phyloP scores from a whole-genome alignment of 1,140 invertebrate genomes.

The Venturia canescens region DNA sequence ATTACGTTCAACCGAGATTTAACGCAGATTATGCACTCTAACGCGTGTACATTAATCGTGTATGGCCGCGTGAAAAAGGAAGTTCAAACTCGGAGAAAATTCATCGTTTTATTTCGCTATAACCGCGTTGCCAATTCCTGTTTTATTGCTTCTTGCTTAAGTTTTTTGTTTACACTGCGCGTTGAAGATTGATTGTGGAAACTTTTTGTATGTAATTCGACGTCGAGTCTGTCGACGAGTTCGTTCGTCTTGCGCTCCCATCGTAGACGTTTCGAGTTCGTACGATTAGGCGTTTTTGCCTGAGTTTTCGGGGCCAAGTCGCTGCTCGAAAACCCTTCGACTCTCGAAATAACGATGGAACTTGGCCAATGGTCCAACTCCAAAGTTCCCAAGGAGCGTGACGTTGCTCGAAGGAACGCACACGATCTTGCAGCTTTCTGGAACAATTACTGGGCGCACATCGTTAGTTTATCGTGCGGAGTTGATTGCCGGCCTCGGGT shows the following conservation, averaged over 20 bases:
- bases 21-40: slow-evolving; percentile 15
- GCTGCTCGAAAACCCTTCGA: too few relatives aligned
- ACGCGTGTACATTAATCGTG: slow-evolving; percentile 11
- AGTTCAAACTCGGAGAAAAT: slow-evolving; percentile 1
- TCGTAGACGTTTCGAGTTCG: too few relatives aligned
- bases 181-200: too few relatives aligned
- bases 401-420: background rate
- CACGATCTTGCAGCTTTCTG: slow-evolving; percentile 17
- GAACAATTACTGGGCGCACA: background rate
- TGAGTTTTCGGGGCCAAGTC: too few relatives aligned
- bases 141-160: background rate
- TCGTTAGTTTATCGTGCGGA: background rate
- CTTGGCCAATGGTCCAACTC: too few relatives aligned
- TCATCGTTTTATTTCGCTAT: background rate
- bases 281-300: too few relatives aligned
- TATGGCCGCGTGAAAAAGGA: background rate
- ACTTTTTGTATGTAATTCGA: too few relatives aligned
- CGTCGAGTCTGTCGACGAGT: too few relatives aligned
- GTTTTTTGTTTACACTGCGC: background rate
- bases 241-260: too few relatives aligned
- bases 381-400: too few relatives aligned
- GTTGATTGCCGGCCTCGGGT: slow-evolving; percentile 1
- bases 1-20: slow-evolving; percentile 30
- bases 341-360: too few relatives aligned
- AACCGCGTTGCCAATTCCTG: background rate